Evolutionary conservation across 2,888 invertebrate genomes (phyloP).

Genomic region (Cantharis flavilabris): DNA sequence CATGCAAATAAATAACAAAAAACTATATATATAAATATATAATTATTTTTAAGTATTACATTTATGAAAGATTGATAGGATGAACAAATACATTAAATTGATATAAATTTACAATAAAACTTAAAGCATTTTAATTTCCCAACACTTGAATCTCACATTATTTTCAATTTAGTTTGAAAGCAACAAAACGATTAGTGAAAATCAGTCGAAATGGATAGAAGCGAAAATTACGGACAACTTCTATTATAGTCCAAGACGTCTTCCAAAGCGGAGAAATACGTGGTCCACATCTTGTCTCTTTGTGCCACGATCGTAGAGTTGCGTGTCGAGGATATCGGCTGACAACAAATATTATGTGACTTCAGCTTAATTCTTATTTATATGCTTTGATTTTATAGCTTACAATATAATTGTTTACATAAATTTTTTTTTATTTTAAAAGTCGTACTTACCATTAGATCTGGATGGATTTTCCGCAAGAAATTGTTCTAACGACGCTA

Average conservation of each 20-base stretch:
- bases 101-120: conserved; percentile 12
- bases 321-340: conserved; percentile 43
- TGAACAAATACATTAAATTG: conserved; percentile 6
- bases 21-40: conserved; percentile 27
- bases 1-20: conserved; percentile 18
- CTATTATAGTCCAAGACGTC: conserved; percentile 58
- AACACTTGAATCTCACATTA: conserved; percentile 15
- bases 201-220: conserved; percentile 16
- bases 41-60: conserved; percentile 26
- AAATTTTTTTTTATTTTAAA: not conserved
- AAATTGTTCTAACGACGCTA: conserved; percentile 31
- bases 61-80: conserved; percentile 6
- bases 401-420: too few species aligned
- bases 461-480: conserved; percentile 26
- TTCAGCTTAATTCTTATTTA: conserved; percentile 16
- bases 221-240: conserved; percentile 6
- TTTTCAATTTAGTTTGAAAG: conserved; percentile 11
- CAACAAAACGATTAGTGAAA: conserved; percentile 11
- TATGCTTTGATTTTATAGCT: not conserved
- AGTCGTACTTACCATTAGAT: conserved; percentile 25
- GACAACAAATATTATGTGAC: conserved; percentile 19
- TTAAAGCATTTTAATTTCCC: conserved; percentile 20
- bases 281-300: conserved; percentile 90
- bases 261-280: conserved; percentile 87
- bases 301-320: conserved; percentile 65